Base-by-base conservation (phyloP, 2,797 vertebrate genomes). In the Crocidura indochinensis region DNA sequence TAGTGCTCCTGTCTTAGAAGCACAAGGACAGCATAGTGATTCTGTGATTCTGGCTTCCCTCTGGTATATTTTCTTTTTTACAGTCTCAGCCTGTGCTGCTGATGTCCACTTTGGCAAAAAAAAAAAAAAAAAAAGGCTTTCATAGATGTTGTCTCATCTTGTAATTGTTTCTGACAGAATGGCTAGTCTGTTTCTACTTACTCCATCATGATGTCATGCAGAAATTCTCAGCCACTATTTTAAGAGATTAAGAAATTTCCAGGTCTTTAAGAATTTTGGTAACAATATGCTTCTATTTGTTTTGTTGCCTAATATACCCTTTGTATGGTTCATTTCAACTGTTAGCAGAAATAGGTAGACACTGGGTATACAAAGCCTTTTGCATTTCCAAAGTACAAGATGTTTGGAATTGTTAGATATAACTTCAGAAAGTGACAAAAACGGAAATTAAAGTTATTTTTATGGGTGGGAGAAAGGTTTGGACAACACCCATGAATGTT, bases 241-340 rank as follows among this genome's bases (percentile, higher is more conserved):
- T 80, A 64, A 84, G 53, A 53, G 51, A 53, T 94, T 26, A 62
- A 56, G 69, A 71, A 46, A 60, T 76, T 79, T 26, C 24, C 19
- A 12, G 1, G 9, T 56, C 19, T n/a, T 29, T 75, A 80, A 47
- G 29, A 80, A 69, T 64, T 85, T 81, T 22, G 65, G 46, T 27
- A 49, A 51, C 20, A 49, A 10, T 38, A 44, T 49, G 12, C 38
- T 4, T 90, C 62, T 8, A 47, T 84, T 53, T 81, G 80, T 47
- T 10, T 38, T 76, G n/a, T 71, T 64, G 11, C n/a, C 44, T 86
- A 4, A 10, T 60, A 19, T 44, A 71, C 51, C 65, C 56, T 79
- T 79, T 64, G 20, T 49, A 10, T 46, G 8, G 7, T 3, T 60
- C 81, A 31, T 68, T 82, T 72, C 47, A 60, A 65, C 26, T 62